Conservation (phyloP, 2,888 invertebrate species). For the Metacarcinus magister region DNA sequence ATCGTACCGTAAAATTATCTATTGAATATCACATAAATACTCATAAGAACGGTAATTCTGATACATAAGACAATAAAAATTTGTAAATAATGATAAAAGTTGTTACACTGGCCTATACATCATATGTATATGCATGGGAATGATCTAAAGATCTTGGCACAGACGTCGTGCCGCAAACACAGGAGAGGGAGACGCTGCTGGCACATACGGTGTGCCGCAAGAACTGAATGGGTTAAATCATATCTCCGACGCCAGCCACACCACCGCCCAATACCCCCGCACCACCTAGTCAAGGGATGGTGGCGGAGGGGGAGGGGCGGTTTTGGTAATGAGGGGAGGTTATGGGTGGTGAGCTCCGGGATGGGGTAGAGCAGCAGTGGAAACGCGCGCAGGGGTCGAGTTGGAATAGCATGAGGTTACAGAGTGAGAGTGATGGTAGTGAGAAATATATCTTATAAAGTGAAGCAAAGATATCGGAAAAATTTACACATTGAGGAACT, state of each 20-base stretch:
- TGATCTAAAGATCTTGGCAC: too few relatives aligned
- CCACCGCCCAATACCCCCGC: neutral
- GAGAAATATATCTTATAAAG: neutral
- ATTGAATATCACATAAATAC: too few relatives aligned
- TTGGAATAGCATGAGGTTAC: neutral
- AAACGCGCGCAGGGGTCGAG: conserved; percentile 1
- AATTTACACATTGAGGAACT: neutral
- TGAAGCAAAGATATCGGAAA: neutral
- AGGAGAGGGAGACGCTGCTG: too few relatives aligned
- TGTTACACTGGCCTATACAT: too few relatives aligned
- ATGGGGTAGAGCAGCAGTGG: neutral
- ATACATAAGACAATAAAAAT: too few relatives aligned
- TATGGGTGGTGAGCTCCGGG: neutral
- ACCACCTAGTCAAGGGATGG: neutral
- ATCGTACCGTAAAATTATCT: too few relatives aligned
- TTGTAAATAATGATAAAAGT: too few relatives aligned
- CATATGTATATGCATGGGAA: too few relatives aligned
- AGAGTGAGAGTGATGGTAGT: neutral
- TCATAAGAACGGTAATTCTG: too few relatives aligned
- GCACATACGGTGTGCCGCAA: too few relatives aligned
- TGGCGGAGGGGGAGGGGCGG: neutral
- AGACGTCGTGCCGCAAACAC: too few relatives aligned
- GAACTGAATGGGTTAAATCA: too few relatives aligned
- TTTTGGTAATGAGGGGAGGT: neutral
- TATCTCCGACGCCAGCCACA: neutral